Percentiles rank a stretch among this genome's conserved stretches.
Conservation (phyloP, 1,140 invertebrate genomes). For the Pseudomyrmex concolor region DNA sequence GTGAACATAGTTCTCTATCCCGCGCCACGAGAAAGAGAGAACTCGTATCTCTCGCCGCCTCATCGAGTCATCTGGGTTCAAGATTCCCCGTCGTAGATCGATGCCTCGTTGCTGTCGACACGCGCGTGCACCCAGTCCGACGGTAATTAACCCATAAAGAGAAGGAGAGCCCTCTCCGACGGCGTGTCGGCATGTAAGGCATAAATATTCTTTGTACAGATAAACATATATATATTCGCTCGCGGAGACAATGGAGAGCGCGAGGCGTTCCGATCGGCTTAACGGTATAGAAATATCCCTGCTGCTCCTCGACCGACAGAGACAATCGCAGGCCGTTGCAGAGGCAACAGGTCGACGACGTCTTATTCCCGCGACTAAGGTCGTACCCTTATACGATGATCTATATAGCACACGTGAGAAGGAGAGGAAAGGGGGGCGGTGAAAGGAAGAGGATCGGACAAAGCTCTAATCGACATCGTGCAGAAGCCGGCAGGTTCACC, state of each 20-base stretch:
- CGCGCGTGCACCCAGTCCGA: conserved; percentile 32
- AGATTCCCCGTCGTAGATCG: conserved; percentile 65
- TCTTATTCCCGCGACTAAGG: conserved; percentile 75
- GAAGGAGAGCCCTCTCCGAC: conserved; percentile 44
- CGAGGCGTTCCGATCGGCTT: conserved; percentile 73
- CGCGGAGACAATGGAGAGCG: conserved; percentile 73
- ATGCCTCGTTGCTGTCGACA: conserved; percentile 39
- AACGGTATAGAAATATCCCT: conserved; percentile 74
- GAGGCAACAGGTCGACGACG: conserved; percentile 69
- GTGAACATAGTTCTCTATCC: conserved; percentile 9
- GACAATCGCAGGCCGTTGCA: conserved; percentile 67
- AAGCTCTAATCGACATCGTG: conserved; percentile 64
- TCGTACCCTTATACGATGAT: conserved; percentile 71
- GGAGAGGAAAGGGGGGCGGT: neutral
- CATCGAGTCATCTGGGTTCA: conserved; percentile 9
- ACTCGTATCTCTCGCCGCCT: conserved; percentile 40
- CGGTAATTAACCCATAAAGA: conserved; percentile 70
- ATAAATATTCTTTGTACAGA: conserved; percentile 49
- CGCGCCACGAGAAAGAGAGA: neutral
- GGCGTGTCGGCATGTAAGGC: conserved; percentile 17
- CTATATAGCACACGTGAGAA: conserved; percentile 60
- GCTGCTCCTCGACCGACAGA: conserved; percentile 58
- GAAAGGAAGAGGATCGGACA: conserved; percentile 35
- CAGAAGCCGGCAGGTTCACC: conserved; percentile 76
- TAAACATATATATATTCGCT: conserved; percentile 50